These are phyloP conservation scores for Mungos mungo DNA, from an alignment of 2,113 vertebrate genomes.

Conservation along the genomic window DNA sequence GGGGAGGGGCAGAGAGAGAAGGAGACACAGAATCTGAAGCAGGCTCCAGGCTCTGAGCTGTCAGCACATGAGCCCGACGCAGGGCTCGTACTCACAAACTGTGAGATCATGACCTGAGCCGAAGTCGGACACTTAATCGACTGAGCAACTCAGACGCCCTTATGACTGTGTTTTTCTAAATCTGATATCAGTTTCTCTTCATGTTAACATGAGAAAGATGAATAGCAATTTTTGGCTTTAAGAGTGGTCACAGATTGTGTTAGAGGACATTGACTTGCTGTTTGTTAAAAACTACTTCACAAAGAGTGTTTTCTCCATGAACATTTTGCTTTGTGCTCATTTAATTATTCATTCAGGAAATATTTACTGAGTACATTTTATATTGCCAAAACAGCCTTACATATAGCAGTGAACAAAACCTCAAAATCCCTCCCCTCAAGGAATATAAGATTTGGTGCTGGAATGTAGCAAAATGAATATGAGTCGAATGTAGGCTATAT, in stretches of 20 bases:
- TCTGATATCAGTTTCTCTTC: not conserved
- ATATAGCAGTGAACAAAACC: not conserved
- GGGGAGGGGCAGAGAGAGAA: too few relatives aligned
- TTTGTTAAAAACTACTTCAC: slow-evolving; percentile 1
- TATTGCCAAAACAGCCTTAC: not conserved
- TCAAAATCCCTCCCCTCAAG: not conserved
- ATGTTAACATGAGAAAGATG: not conserved
- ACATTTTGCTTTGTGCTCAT: not conserved
- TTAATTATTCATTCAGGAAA: slow-evolving; percentile 15
- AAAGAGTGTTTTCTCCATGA: not conserved
- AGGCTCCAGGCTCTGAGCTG: too few relatives aligned
- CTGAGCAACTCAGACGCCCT: too few relatives aligned
- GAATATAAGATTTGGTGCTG: not conserved
- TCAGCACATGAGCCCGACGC: too few relatives aligned
- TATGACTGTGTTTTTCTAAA: not conserved
- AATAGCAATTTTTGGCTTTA: not conserved
- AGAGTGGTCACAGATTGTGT: not conserved
- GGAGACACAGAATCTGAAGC: too few relatives aligned
- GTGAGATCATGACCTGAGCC: too few relatives aligned
- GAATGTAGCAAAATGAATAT: not conserved
- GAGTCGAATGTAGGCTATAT: not conserved
- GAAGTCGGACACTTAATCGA: too few relatives aligned
- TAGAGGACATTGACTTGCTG: not conserved
- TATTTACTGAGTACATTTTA: not conserved
- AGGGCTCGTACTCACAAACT: too few relatives aligned